Evolutionary conservation across 1,140 invertebrate species (phyloP).

Genomic region (Drosophila burlai): DNA sequence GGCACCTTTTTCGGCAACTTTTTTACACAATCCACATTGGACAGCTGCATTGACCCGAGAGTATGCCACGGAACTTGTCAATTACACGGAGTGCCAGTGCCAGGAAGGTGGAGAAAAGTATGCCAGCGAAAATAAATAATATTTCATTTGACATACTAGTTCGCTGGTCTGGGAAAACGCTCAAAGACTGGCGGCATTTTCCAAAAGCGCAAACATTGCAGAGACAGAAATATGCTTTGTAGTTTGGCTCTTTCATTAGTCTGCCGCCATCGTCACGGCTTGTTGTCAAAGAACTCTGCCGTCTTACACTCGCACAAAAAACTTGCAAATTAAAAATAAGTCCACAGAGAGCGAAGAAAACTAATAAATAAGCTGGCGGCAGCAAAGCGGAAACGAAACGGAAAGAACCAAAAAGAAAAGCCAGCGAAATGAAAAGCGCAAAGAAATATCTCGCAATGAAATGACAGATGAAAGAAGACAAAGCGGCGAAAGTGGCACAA

Average conservation of each 20-base stretch:
- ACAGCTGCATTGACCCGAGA: constrained; percentile 23
- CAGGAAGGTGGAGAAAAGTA: constrained; percentile 25
- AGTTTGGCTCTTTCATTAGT: constrained; percentile 54
- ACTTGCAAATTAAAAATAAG: constrained; percentile 54
- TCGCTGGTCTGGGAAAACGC: constrained; percentile 7
- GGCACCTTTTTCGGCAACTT: constrained; percentile 18
- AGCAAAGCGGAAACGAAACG: constrained; percentile 22
- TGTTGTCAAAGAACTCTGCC: constrained; percentile 39
- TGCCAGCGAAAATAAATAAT: constrained; percentile 51
- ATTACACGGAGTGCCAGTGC: constrained; percentile 53
- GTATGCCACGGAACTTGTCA: constrained; percentile 38
- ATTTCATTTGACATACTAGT: constrained; percentile 57
- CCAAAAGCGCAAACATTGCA: constrained; percentile 48
- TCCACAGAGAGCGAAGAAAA: constrained; percentile 35
- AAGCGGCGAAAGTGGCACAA: constrained; percentile 55
- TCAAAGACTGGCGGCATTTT: constrained; percentile 36
- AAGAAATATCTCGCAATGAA: constrained; percentile 42
- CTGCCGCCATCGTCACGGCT: constrained; percentile 26
- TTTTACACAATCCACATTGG: constrained; percentile 19
- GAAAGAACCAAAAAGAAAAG: constrained; percentile 24
- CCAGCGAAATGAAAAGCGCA: constrained; percentile 36
- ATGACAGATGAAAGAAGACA: constrained; percentile 43
- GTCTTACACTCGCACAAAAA: constrained; percentile 34
- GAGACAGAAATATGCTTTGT: constrained; percentile 52
- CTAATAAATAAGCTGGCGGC: constrained; percentile 60